These are phyloP conservation scores for Polyploca ridens DNA, from an alignment of 2,888 invertebrate species.

Conservation along the genomic window DNA sequence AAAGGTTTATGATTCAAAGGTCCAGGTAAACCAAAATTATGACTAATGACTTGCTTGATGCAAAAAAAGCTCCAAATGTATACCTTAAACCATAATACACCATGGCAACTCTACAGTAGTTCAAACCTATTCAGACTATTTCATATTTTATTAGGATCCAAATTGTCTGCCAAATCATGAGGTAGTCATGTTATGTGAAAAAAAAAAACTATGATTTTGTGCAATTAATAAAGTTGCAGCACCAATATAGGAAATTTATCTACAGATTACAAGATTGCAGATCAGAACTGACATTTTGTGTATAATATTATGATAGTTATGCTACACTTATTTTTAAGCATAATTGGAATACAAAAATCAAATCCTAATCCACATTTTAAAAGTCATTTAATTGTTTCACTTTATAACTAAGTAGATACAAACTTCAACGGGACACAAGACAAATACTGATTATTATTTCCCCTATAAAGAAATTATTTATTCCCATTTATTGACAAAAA, in stretches of 20 bases:
- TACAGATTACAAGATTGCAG: conserved; percentile 31
- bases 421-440: conserved; percentile 33
- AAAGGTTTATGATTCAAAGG: not conserved
- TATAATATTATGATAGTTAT: not conserved
- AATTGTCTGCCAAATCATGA: conserved; percentile 75
- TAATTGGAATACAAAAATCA: conserved; percentile 4
- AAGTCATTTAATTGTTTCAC: conserved; percentile 24
- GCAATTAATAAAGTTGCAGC: conserved; percentile 51
- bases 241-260: conserved; percentile 40
- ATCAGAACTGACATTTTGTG: conserved; percentile 17
- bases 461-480: conserved; percentile 36
- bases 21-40: conserved; percentile 3
- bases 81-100: not conserved
- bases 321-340: not conserved
- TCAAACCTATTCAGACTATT: not conserved
- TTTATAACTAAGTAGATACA: conserved; percentile 35
- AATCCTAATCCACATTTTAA: not conserved
- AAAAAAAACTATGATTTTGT: conserved; percentile 48
- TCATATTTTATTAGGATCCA: conserved; percentile 32
- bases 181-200: conserved; percentile 70
- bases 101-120: not conserved
- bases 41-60: not conserved
- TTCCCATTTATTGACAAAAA: conserved; percentile 22
- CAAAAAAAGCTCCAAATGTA: not conserved
- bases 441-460: conserved; percentile 48